A percentile compares a stretch with the other conserved stretches of the same genome.
Evolutionary conservation across 2,888 invertebrate genomes (phyloP).

Genomic region (Oscheius sp.): DNA sequence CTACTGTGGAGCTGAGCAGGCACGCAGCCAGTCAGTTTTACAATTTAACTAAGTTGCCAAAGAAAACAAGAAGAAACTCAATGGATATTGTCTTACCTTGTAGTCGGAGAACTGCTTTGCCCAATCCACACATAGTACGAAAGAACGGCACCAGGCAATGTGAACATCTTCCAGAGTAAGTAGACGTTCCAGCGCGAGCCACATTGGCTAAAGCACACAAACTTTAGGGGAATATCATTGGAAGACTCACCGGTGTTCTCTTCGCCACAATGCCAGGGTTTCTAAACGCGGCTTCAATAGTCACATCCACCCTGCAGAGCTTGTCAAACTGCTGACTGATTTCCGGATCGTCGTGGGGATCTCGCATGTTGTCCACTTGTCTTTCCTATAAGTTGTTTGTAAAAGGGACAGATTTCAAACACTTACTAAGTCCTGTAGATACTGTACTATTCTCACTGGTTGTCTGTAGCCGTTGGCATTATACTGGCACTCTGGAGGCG

Average conservation of each 20-base stretch:
- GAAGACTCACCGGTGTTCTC: constrained; percentile 53
- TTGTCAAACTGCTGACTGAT: constrained; percentile 59
- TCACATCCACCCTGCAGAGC: constrained; percentile 63
- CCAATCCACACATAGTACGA: constrained; percentile 63
- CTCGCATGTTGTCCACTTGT: constrained; percentile 56
- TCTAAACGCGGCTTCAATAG: constrained; percentile 61
- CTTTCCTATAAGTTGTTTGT: constrained; percentile 43
- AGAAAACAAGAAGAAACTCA: background rate
- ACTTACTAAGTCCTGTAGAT: constrained; percentile 46
- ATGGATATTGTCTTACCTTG: constrained; percentile 36
- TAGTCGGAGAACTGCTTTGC: constrained; percentile 59
- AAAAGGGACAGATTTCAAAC: background rate
- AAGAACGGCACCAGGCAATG: constrained; percentile 65
- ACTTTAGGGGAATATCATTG: background rate
- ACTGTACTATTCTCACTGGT: constrained; percentile 41
- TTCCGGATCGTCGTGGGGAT: constrained; percentile 41
- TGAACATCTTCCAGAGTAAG: constrained; percentile 65
- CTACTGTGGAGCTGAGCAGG: no score
- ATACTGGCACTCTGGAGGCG: constrained; percentile 19
- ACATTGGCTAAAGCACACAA: constrained; percentile 54
- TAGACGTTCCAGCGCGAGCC: constrained; percentile 59
- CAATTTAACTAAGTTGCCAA: no score
- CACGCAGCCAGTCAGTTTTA: no score
- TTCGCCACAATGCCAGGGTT: constrained; percentile 64
- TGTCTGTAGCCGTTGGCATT: constrained; percentile 4